Base-by-base conservation (phyloP, 2,888 invertebrate genomes). In the Polymixis lichenea region DNA sequence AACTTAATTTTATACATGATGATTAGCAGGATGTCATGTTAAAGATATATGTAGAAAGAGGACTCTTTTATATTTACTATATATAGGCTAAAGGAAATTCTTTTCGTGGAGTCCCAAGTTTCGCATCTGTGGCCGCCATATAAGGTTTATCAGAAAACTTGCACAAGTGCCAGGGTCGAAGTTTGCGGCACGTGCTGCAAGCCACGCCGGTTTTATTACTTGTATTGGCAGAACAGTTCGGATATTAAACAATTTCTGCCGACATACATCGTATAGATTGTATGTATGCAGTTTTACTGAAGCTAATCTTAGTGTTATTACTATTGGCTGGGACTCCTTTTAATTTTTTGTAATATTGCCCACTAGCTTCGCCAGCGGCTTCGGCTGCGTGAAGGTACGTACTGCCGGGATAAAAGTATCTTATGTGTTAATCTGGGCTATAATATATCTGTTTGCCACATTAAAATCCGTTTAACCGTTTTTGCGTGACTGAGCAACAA, bases 91-190 rank as follows among this genome's bases (percentile, higher is more conserved):
- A 25, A 28, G n/a, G 17, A 67, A 58, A 38, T 46, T 65, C 2
- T 51, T 60, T 58, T 25, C 61, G n/a, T 32, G 0, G 17, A 56
- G 68, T 58, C 49, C n/a, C 19, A 58, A 62, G 51, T 15, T 72
- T 28, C 64, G 13, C 71, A 72, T 69, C 65, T 82, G 77, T 62
- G 43, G 11, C 71, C 65, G 32, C 49, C 64, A 61, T 58, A 60
- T 64, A 7, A 32, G 38, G 75, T 65, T 72, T 82, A 77, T 77
- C 56, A 64, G 71, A 69, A 85, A 83, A 83, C 55, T 83, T 85
- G 61, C n/a, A 15, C 58, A 49, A 74, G 60, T 75, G 60, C 62
- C 55, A 43, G 32, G 28, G 4, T 49, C 49, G n/a, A 77, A 85
- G 73, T 83, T 82, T 46, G 32, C 38, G 68, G 72, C 86, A 77